phyloP scores from a whole-genome alignment of 2,888 invertebrate genomes.

The Calliphora vomitoria region DNA sequence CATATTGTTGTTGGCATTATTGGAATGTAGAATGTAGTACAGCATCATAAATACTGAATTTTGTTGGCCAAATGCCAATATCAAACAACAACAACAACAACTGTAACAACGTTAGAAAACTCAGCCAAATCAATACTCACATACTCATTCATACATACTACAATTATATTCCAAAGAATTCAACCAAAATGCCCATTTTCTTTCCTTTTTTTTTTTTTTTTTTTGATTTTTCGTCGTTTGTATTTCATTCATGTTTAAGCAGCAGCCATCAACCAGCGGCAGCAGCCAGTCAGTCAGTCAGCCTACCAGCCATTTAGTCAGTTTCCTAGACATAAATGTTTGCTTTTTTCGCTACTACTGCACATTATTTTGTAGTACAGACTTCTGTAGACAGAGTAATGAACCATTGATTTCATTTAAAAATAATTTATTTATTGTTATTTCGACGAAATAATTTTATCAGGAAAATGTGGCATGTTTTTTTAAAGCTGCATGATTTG shows the following conservation, averaged over 20 bases:
- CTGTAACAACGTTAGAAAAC: conserved; percentile 33
- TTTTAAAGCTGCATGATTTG: no score
- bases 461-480: not conserved
- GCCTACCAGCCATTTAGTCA: conserved; percentile 1
- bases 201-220: not conserved
- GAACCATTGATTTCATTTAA: not conserved
- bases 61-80: conserved; percentile 50
- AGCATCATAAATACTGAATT: conserved; percentile 20
- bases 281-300: conserved; percentile 15
- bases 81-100: conserved; percentile 22
- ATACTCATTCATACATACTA: not conserved
- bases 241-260: conserved; percentile 45
- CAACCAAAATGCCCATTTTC: not conserved
- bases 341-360: not conserved
- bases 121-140: not conserved
- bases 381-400: not conserved
- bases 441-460: not conserved
- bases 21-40: not conserved
- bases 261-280: not conserved
- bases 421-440: not conserved
- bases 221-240: not conserved
- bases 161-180: not conserved
- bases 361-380: not conserved
- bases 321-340: conserved; percentile 44
- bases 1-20: not conserved